Base-by-base conservation (phyloP, 2,797 vertebrate genomes). In the Platalea minor region DNA sequence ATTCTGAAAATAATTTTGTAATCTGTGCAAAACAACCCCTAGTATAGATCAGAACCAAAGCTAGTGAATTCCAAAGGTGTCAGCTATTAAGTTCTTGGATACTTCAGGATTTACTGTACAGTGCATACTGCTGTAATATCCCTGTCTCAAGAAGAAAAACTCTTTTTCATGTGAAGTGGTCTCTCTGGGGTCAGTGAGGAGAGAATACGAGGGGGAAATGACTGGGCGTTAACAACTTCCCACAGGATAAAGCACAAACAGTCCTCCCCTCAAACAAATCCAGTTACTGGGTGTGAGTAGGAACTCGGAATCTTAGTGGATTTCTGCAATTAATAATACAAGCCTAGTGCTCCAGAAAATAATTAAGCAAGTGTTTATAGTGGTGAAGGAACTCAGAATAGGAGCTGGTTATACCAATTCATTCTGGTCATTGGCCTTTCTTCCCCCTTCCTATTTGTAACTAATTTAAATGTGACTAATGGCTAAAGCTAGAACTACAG, bases 201-300 rank as follows among this genome's bases (percentile, higher is more conserved):
- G 75, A 82, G 43, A 79, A 50, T 37, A 33, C 0, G 0, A 74
- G 69, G 63, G 53, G 91, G 80, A 94, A 94, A 35, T 65, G 68
- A 29, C 61, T 82, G 91, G 91, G 88, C 23, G 54, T 96, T 96
- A 79, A 91, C 94, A 81, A 3, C 95, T 94, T 96, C 73, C 96
- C 73, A 24, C 79, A 84, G 88, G 80, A 90, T 50, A 53, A 81
- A 89, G 77, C 70, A 67, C 85, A 86, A 90, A 88, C 13, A 60
- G 73, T 24, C 65, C 54, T 94, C 25, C 73, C 83, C 90, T 88
- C 59, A 61, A 73, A 65, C 77, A 69, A 41, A n/a, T 13, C 37
- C 80, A 23, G 46, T 46, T 26, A 54, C 65, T 59, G 89, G 39
- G 4, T 90, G 51, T 46, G 75, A 91, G 69, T 64, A 86, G 91